Conservation (phyloP, 2,113 vertebrate species). For the Platysternon megacephalum region DNA sequence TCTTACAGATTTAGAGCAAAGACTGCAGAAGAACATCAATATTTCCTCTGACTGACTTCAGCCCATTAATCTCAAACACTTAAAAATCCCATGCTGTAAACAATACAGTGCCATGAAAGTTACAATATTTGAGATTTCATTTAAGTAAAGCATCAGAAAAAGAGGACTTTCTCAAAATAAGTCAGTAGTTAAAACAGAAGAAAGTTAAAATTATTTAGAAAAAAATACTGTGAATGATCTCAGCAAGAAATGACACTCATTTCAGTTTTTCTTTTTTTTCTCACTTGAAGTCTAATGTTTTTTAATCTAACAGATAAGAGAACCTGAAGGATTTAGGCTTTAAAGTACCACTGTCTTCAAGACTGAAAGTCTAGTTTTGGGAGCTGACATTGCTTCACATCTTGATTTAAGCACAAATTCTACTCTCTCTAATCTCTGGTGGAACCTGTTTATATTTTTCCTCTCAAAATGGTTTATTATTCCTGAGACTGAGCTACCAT, state of each 20-base stretch:
- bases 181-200: conserved; percentile 21
- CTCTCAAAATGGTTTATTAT: conserved; percentile 49
- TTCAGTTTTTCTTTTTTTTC: conserved; percentile 26
- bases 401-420: conserved; percentile 44
- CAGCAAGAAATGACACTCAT: conserved; percentile 16
- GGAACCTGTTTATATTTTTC: conserved; percentile 26
- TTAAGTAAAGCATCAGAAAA: background rate
- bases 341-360: conserved; percentile 35
- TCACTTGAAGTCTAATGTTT: background rate
- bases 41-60: background rate
- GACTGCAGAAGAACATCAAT: background rate
- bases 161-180: conserved; percentile 46
- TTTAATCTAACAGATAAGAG: conserved; percentile 30
- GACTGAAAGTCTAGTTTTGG: conserved; percentile 34
- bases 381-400: conserved; percentile 13
- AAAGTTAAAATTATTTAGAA: conserved; percentile 57
- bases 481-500: background rate
- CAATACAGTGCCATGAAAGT: background rate
- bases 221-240: conserved; percentile 15
- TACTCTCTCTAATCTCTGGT: conserved; percentile 40
- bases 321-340: conserved; percentile 48
- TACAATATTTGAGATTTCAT: background rate
- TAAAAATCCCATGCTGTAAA: background rate
- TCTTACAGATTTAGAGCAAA: background rate
- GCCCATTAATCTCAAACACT: background rate